Conservation (phyloP, 2,113 vertebrate species). For the Callopanchax toddi region DNA sequence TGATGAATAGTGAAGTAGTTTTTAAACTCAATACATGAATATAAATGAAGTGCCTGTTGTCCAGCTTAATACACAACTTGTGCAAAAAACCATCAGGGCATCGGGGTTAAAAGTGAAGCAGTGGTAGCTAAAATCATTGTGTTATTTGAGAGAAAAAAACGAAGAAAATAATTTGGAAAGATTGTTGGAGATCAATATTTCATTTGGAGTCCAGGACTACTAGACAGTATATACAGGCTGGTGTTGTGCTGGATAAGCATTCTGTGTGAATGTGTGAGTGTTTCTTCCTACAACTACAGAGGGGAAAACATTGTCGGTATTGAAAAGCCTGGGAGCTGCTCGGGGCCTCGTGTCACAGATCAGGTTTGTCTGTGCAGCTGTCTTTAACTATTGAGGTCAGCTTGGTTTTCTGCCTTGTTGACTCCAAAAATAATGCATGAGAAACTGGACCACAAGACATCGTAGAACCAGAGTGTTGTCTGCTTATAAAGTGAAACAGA, state of each 20-base stretch:
- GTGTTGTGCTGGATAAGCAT: conserved; percentile 74
- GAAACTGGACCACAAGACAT: conserved; percentile 55
- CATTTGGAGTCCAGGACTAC: conserved; percentile 67
- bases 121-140: conserved; percentile 50
- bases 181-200: conserved; percentile 75
- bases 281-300: conserved; percentile 58
- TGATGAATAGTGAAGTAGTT: not conserved
- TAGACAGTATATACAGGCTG: conserved; percentile 66
- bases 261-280: conserved; percentile 40
- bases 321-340: conserved; percentile 70
- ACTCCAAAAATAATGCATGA: conserved; percentile 41
- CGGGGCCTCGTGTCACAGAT: conserved; percentile 62
- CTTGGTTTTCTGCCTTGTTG: conserved; percentile 48
- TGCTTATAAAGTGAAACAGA: not conserved
- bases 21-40: conserved; percentile 26
- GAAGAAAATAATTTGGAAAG: conserved; percentile 70
- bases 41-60: conserved; percentile 33
- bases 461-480: conserved; percentile 11
- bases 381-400: conserved; percentile 73
- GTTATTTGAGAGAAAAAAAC: conserved; percentile 63
- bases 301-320: conserved; percentile 59
- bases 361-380: conserved; percentile 67
- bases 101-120: conserved; percentile 54
- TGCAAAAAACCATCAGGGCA: conserved; percentile 66
- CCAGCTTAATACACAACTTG: conserved; percentile 38